phyloP scores from a whole-genome alignment of 2,797 vertebrate species.

The Etheostoma perlongum region DNA sequence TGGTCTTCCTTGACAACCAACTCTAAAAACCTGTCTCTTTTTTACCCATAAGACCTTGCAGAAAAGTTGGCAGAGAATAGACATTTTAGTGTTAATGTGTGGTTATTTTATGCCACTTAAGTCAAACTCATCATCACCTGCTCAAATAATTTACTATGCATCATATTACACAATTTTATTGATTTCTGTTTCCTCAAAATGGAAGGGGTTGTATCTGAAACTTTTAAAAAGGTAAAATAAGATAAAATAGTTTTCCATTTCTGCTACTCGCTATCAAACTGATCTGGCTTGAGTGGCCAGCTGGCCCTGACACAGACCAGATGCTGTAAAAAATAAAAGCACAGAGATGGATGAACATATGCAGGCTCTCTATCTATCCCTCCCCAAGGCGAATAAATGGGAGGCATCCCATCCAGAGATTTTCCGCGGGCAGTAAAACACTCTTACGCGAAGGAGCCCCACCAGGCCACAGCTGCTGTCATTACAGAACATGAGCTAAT shows the following conservation, averaged over 20 bases:
- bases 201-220: neutral
- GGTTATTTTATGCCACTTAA: neutral
- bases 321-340: slow-evolving; percentile 52
- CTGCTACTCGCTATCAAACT: neutral
- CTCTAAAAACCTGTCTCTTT: neutral
- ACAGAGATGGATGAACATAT: slow-evolving; percentile 50
- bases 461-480: slow-evolving; percentile 64
- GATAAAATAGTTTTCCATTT: neutral
- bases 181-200: neutral
- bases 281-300: slow-evolving; percentile 26
- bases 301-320: slow-evolving; percentile 45
- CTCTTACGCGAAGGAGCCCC: slow-evolving; percentile 40
- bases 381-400: slow-evolving; percentile 40
- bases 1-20: neutral
- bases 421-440: slow-evolving; percentile 50
- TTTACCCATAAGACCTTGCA: neutral
- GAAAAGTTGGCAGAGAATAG: too few relatives aligned
- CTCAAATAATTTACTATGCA: neutral
- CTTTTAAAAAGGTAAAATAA: neutral
- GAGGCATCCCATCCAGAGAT: slow-evolving; percentile 40
- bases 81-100: neutral
- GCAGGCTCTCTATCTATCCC: slow-evolving; percentile 37
- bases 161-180: neutral
- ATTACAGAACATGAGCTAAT: slow-evolving; percentile 65
- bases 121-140: neutral